These are phyloP conservation scores for Clunio marinus DNA, from an alignment of 2,888 invertebrate genomes.

Conservation along the genomic window DNA sequence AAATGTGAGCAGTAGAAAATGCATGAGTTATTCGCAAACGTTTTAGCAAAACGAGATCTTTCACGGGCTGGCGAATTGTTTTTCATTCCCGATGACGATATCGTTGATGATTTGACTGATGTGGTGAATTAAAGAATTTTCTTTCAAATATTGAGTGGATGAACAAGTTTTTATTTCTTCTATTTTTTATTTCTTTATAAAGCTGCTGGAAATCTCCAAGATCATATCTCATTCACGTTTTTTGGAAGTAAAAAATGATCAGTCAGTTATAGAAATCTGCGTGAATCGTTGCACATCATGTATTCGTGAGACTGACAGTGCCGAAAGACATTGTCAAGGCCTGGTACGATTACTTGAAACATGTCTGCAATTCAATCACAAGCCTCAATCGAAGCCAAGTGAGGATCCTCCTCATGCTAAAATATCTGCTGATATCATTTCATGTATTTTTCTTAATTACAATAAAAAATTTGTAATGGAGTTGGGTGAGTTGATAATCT, in stretches of 20 bases:
- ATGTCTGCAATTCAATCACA: slow-evolving; percentile 82
- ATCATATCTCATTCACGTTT: slow-evolving; percentile 82
- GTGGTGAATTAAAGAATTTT: slow-evolving; percentile 59
- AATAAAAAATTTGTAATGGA: slow-evolving; percentile 58
- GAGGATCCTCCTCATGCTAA: slow-evolving; percentile 95
- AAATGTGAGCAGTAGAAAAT: too few species aligned
- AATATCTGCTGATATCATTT: slow-evolving; percentile 91
- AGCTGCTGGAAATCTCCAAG: slow-evolving; percentile 70
- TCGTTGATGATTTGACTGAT: slow-evolving; percentile 78
- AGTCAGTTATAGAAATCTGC: slow-evolving; percentile 92
- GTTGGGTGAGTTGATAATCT: slow-evolving; percentile 41
- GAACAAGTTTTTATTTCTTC: slow-evolving; percentile 30
- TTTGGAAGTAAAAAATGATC: slow-evolving; percentile 74
- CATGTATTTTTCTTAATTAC: slow-evolving; percentile 77
- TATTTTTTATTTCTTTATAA: too few species aligned
- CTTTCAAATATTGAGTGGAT: not conserved
- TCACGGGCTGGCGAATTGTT: slow-evolving; percentile 89
- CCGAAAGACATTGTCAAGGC: slow-evolving; percentile 79
- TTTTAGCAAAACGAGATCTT: slow-evolving; percentile 82
- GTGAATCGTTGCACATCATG: slow-evolving; percentile 86
- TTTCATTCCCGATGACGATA: slow-evolving; percentile 78
- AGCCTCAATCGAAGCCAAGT: slow-evolving; percentile 64
- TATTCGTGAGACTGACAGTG: slow-evolving; percentile 72
- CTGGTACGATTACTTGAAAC: slow-evolving; percentile 80
- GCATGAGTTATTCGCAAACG: slow-evolving; percentile 88